Percentiles rank a stretch among this genome's conserved stretches.
These are phyloP conservation scores for Chitala chitala DNA, from an alignment of 2,113 vertebrate species.

Conservation along the genomic window DNA sequence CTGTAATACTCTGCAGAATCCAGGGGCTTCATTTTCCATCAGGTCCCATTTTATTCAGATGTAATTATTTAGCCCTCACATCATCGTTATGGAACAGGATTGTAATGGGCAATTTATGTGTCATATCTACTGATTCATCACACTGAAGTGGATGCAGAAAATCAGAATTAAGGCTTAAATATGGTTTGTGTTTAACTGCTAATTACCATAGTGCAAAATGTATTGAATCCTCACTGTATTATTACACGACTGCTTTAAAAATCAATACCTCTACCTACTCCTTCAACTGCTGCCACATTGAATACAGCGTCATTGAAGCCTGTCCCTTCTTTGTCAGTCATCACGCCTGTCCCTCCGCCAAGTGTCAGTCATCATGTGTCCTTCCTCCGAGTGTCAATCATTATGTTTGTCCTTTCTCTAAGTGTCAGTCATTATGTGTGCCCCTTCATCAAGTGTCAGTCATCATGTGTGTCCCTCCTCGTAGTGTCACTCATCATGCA, in stretches of 20 bases:
- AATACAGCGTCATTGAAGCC: too few species aligned
- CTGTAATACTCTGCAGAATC: slow-evolving; percentile 1
- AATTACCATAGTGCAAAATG: background rate
- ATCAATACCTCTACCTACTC: background rate
- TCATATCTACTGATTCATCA: slow-evolving; percentile 9
- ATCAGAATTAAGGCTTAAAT: slow-evolving; percentile 6
- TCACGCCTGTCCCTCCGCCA: too few species aligned
- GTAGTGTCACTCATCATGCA: too few species aligned
- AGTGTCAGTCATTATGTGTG: too few species aligned
- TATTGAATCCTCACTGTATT: background rate
- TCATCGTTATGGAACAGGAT: slow-evolving; percentile 8
- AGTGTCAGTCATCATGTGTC: background rate
- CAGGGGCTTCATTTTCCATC: background rate
- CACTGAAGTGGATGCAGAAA: slow-evolving; percentile 4
- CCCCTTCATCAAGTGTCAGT: too few species aligned
- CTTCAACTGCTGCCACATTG: too few species aligned
- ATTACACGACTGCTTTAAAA: background rate
- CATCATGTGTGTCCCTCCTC: too few species aligned
- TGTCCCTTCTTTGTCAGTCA: too few species aligned
- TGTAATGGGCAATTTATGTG: slow-evolving; percentile 17
- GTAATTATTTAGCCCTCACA: slow-evolving; percentile 4
- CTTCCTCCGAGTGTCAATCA: background rate
- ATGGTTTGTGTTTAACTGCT: slow-evolving; percentile 8
- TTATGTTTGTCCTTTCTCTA: too few species aligned
- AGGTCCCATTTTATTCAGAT: slow-evolving; percentile 10